Percentiles rank a stretch among this genome's conserved stretches.
These are phyloP conservation scores for Meghimatium bilineatum DNA, from an alignment of 2,888 invertebrate species.

Conservation along the genomic window DNA sequence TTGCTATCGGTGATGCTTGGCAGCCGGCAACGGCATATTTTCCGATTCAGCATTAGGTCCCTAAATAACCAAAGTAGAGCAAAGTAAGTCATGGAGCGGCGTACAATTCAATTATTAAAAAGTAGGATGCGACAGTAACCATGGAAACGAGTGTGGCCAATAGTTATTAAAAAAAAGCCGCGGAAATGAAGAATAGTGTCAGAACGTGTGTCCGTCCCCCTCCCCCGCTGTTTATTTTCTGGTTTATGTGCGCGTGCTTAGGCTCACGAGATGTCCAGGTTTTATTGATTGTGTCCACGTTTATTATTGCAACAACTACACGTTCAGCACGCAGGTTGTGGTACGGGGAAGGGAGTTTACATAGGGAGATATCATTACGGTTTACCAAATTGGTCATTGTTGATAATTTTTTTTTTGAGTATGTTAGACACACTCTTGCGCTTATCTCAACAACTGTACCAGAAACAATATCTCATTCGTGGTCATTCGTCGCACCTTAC, in stretches of 20 bases:
- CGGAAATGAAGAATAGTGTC: neutral
- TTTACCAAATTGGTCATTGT: too few species aligned
- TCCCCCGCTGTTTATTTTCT: neutral
- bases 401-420: too few species aligned
- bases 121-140: neutral
- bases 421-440: too few species aligned
- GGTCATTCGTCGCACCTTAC: too few species aligned
- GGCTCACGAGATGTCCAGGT: neutral
- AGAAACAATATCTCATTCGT: too few species aligned
- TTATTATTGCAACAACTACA: neutral
- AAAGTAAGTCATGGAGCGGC: too few species aligned
- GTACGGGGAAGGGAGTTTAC: neutral
- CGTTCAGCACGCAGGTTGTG: neutral
- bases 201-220: neutral
- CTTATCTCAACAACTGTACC: too few species aligned
- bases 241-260: neutral
- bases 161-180: neutral
- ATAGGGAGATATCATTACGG: neutral
- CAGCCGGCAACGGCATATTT: too few species aligned
- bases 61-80: too few species aligned
- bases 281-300: neutral
- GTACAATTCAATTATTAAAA: neutral
- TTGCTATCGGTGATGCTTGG: too few species aligned
- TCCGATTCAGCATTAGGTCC: too few species aligned
- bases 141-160: neutral